A percentile compares a stretch with the other conserved stretches of the same genome.
phyloP scores from a whole-genome alignment of 2,797 vertebrate genomes.

The Parambassis ranga region DNA sequence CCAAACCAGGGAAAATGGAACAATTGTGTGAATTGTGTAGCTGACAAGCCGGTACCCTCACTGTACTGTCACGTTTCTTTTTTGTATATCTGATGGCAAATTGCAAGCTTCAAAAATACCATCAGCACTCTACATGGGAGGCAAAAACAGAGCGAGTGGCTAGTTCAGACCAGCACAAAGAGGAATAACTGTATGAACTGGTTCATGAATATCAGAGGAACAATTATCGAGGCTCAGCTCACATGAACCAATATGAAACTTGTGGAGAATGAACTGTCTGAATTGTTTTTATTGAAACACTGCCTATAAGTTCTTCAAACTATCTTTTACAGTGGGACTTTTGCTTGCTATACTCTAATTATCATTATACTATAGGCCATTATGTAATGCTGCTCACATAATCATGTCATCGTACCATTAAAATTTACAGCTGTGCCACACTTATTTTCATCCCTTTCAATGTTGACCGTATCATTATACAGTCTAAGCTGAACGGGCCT shows the following conservation, averaged over 20 bases:
- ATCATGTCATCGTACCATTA: slow-evolving; percentile 9
- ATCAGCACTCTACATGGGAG: neutral
- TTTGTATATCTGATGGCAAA: neutral
- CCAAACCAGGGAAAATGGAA: neutral
- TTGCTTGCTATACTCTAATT: neutral
- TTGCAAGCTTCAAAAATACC: too few relatives aligned
- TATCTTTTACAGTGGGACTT: neutral
- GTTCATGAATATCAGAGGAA: neutral
- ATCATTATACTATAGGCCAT: slow-evolving; percentile 1
- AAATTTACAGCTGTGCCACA: slow-evolving; percentile 9
- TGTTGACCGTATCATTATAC: slow-evolving; percentile 14
- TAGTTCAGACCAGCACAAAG: neutral
- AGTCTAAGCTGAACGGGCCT: neutral
- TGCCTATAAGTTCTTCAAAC: neutral
- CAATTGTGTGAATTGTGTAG: neutral
- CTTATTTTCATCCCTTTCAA: slow-evolving; percentile 25
- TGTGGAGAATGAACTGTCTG: neutral
- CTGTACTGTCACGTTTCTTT: too few relatives aligned
- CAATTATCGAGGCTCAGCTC: neutral
- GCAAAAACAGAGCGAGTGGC: neutral
- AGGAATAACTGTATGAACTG: neutral
- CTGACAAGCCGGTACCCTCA: neutral
- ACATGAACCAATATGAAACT: neutral
- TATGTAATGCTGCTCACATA: slow-evolving; percentile 16
- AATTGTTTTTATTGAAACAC: neutral